A percentile compares a stretch with the other conserved stretches of the same genome.
Evolutionary conservation across 2,888 invertebrate species (phyloP).

Genomic region (Autographa pulchrina): DNA sequence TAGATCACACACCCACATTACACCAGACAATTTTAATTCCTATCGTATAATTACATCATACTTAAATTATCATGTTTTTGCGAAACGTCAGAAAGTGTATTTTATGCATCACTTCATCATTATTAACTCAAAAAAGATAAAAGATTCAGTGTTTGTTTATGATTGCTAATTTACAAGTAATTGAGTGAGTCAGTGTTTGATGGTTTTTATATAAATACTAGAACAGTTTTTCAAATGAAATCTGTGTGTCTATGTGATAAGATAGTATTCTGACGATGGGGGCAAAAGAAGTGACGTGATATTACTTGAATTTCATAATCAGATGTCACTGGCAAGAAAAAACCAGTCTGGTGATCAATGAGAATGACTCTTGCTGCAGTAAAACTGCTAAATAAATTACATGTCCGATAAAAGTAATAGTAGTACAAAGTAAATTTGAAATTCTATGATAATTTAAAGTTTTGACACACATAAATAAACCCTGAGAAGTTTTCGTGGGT

Average conservation of each 20-base stretch:
- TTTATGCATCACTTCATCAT: neutral
- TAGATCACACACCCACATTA: neutral
- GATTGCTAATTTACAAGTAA: slow-evolving; percentile 4
- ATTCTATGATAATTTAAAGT: too few species aligned
- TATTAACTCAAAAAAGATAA: neutral
- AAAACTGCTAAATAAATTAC: too few species aligned
- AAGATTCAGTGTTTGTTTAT: neutral
- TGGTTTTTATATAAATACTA: neutral
- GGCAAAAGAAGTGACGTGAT: neutral
- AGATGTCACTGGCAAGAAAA: neutral
- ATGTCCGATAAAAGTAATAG: too few species aligned
- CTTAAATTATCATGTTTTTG: neutral
- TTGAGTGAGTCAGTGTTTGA: neutral
- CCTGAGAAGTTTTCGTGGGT: too few species aligned
- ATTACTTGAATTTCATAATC: neutral
- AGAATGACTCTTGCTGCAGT: too few species aligned
- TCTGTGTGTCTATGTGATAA: neutral
- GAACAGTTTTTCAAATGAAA: neutral
- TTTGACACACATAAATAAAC: too few species aligned
- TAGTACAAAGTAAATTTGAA: too few species aligned
- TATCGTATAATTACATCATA: neutral
- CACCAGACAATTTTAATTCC: neutral
- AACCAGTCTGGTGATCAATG: neutral
- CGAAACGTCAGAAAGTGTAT: neutral
- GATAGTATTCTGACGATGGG: neutral